Conservation (phyloP, 2,113 vertebrate species). For the Eubucco bourcierii region DNA sequence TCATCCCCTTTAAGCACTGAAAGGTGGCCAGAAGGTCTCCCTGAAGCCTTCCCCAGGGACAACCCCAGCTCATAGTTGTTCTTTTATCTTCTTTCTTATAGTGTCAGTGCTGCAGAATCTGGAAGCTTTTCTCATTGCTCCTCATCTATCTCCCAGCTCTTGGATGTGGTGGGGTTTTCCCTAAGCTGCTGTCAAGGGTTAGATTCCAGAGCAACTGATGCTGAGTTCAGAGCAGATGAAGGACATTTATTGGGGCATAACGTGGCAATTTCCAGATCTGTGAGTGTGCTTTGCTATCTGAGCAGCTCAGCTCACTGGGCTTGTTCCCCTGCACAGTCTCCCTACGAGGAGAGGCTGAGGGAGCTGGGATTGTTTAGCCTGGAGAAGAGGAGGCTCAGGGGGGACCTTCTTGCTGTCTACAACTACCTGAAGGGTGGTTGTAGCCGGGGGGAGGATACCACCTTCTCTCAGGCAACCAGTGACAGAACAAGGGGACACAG, state of each 20-base stretch:
- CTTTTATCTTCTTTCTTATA: neutral
- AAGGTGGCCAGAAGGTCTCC: neutral
- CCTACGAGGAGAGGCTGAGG: too few species aligned
- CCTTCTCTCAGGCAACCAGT: too few species aligned
- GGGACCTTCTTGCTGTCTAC: too few species aligned
- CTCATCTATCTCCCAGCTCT: neutral
- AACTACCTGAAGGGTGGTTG: too few species aligned
- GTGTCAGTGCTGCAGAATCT: neutral
- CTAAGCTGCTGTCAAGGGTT: neutral
- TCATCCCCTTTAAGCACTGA: neutral
- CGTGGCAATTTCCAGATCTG: fast-evolving
- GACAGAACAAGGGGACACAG: too few species aligned
- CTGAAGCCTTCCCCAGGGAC: neutral
- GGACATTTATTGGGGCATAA: neutral
- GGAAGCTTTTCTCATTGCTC: neutral
- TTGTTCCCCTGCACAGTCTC: neutral
- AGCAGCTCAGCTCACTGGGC: fast-evolving
- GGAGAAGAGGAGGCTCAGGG: too few species aligned
- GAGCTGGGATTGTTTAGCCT: too few species aligned
- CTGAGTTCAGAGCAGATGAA: neutral
- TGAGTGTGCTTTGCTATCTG: neutral
- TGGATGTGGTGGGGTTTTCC: neutral
- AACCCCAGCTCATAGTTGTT: neutral
- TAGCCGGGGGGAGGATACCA: too few species aligned
- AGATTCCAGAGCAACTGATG: neutral